These are phyloP conservation scores for Synanceia verrucosa DNA, from an alignment of 2,797 vertebrate species.

Conservation along the genomic window DNA sequence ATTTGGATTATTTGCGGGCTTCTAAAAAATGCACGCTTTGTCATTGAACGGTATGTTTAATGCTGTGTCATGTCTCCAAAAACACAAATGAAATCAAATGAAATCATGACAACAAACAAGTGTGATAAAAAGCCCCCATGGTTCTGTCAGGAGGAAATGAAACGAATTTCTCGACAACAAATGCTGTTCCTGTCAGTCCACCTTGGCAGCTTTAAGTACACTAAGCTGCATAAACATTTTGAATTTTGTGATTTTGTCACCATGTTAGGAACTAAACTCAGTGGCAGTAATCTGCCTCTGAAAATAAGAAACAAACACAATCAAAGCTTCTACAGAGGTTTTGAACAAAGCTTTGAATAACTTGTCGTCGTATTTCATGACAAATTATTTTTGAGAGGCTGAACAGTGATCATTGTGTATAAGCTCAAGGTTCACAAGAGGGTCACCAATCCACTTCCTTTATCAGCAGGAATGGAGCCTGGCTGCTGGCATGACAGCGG, in stretches of 20 bases:
- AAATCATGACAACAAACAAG: not conserved
- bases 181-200: not conserved
- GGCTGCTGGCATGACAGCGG: not conserved
- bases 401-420: not conserved
- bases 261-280: no score
- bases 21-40: no score
- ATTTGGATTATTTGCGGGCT: not conserved
- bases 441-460: not conserved
- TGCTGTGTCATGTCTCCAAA: not conserved
- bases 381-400: no score
- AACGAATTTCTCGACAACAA: not conserved
- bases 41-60: not conserved
- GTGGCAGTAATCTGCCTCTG: no score
- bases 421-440: not conserved
- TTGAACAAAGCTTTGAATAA: no score
- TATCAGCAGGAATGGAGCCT: not conserved
- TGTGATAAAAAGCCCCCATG: no score
- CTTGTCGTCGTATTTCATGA: no score
- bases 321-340: no score
- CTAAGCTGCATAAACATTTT: not conserved
- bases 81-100: not conserved
- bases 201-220: not conserved
- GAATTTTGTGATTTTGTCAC: not conserved
- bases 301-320: no score
- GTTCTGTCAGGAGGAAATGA: constrained; percentile 3